Evolutionary conservation across 2,888 invertebrate species (phyloP), one percentile per base, ranked within the genome.

Genomic region (Ormyrus labotus): DNA sequence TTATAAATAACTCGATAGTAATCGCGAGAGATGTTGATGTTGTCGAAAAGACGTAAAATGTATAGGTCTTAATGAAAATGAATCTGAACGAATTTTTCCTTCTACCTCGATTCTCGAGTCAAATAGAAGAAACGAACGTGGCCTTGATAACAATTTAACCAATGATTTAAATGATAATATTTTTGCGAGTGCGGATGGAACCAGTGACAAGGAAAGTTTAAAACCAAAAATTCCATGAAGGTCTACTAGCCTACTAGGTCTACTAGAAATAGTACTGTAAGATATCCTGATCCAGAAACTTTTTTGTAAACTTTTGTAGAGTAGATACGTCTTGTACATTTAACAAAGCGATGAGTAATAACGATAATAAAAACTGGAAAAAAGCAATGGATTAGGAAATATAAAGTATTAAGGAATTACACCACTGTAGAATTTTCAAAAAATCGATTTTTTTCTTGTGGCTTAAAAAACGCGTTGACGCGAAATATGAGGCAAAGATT

Each of bases 321-420:
- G 58, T 58, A 8, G 58, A 58, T n/a, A 58, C 58, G n/a, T 5
- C 8, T 58, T 58, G n/a, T n/a, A 58, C 58, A 58, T 58, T 58
- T 11, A n/a, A 58, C 8, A n/a, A 58, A n/a, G 58, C n/a, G 58
- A 58, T 58, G n/a, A 58, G n/a, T 58, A 5, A n/a, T 58, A 58
- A 58, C 6, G 58, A 58, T 58, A 58, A 58, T n/a, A n/a, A n/a
- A n/a, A n/a, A n/a, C n/a, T n/a, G n/a, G n/a, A n/a, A n/a, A n/a
- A n/a, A n/a, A n/a, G n/a, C n/a, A n/a, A n/a, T n/a, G n/a, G n/a
- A n/a, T n/a, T 58, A n/a, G 58, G 5, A 58, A 58, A 58, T 5
- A 53, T 53, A 9, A 53, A 58, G n/a, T n/a, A n/a, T n/a, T n/a
- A n/a, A n/a, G n/a, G n/a, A n/a, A n/a, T n/a, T n/a, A n/a, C n/a